phyloP scores from a whole-genome alignment of 2,113 vertebrate species.

The Trichomycterus rosablanca region DNA sequence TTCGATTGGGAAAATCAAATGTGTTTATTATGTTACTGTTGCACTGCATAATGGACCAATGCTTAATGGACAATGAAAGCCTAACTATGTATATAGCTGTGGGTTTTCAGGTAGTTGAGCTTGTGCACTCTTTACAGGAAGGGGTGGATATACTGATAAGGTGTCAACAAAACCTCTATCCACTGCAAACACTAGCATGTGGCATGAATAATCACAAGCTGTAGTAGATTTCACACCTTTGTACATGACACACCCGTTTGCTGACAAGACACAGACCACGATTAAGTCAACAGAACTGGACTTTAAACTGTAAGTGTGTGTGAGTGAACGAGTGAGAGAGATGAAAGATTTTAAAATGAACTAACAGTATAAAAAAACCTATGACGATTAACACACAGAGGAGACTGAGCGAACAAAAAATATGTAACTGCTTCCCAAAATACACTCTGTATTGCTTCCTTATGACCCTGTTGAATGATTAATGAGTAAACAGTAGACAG shows the following conservation, averaged over 20 bases:
- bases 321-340: neutral
- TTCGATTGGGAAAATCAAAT: no score
- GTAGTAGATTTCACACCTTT: slow-evolving; percentile 13
- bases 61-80: no score
- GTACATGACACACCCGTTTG: slow-evolving; percentile 14
- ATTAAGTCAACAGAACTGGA: neutral
- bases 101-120: no score
- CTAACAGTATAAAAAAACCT: neutral
- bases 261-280: neutral
- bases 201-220: slow-evolving; percentile 3
- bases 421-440: neutral
- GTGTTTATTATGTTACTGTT: no score
- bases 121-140: slow-evolving; percentile 3
- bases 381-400: neutral
- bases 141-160: neutral
- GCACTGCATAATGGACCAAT: no score
- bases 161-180: neutral
- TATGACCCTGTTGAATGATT: slow-evolving; percentile 20
- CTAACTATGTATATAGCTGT: no score
- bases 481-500: slow-evolving; percentile 15
- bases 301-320: slow-evolving; percentile 2
- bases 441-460: neutral
- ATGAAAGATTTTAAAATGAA: neutral
- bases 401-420: neutral
- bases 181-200: neutral